Conservation (phyloP, 2,888 invertebrate genomes). For the Tetropium fuscum region DNA sequence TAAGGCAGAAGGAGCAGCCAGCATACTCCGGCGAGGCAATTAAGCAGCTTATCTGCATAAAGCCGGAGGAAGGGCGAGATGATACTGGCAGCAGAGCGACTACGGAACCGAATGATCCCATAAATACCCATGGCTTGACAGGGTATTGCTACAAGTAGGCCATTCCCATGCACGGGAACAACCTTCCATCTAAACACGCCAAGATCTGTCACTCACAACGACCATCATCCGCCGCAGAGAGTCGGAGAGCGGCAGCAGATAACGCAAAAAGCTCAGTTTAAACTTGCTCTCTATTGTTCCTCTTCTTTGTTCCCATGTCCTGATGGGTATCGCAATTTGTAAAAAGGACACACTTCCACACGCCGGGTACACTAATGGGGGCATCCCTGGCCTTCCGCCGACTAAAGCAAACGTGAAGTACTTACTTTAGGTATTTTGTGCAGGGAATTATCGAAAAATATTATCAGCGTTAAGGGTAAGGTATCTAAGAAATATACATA, state of each 20-base stretch:
- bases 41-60: conserved; percentile 65
- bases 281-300: conserved; percentile 28
- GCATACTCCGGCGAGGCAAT: conserved; percentile 51
- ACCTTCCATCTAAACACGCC: conserved; percentile 66
- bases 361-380: neutral
- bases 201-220: conserved; percentile 67
- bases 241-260: conserved; percentile 29
- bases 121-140: conserved; percentile 60
- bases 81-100: conserved; percentile 43
- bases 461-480: too few relatives aligned
- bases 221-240: conserved; percentile 53
- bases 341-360: conserved; percentile 9
- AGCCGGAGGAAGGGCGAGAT: conserved; percentile 57
- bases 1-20: neutral
- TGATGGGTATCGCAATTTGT: conserved; percentile 18
- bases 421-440: too few relatives aligned
- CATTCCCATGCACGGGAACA: conserved; percentile 65
- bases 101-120: conserved; percentile 52
- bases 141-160: conserved; percentile 62
- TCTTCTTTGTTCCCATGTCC: conserved; percentile 28
- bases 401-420: too few relatives aligned
- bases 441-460: too few relatives aligned
- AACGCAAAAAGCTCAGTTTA: conserved; percentile 41
- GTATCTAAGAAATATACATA: too few relatives aligned
- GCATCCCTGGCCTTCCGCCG: too few relatives aligned